A percentile compares a stretch with the other conserved stretches of the same genome.
Evolutionary conservation across 2,113 vertebrate genomes (phyloP).

Genomic region (Peromyscus californicus): DNA sequence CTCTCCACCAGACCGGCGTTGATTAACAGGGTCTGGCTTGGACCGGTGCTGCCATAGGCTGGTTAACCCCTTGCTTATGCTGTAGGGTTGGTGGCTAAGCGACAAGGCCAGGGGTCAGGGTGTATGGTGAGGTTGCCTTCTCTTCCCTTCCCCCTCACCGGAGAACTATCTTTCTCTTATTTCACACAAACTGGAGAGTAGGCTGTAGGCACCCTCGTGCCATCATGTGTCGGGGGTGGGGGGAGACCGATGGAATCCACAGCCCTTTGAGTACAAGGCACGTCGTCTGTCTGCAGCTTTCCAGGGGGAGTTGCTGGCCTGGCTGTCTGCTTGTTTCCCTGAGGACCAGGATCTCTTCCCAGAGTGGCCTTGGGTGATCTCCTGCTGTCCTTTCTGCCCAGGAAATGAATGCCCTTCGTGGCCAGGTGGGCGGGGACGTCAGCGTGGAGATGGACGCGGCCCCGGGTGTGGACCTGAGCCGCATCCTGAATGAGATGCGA

Average conservation of each 20-base stretch:
- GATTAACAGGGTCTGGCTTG: background rate
- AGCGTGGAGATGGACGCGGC: slow-evolving; percentile 87
- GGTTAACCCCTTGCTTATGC: fast-evolving
- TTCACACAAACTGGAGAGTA: fast-evolving
- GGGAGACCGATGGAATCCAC: background rate
- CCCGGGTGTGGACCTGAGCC: slow-evolving; percentile 86
- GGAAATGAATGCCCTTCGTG: slow-evolving; percentile 72
- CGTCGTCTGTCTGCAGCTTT: background rate
- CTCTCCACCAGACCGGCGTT: background rate
- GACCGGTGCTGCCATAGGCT: fast-evolving
- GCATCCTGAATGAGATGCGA: slow-evolving; percentile 87
- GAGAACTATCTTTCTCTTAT: background rate
- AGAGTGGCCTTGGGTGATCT: slow-evolving; percentile 60
- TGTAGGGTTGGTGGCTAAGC: background rate
- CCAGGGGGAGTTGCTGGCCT: background rate
- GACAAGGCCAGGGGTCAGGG: background rate
- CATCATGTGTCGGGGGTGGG: background rate
- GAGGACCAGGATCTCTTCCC: background rate
- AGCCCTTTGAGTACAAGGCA: fast-evolving
- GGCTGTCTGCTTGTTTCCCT: background rate
- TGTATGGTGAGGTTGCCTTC: no score
- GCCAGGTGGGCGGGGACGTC: slow-evolving; percentile 87
- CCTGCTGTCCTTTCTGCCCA: slow-evolving; percentile 79
- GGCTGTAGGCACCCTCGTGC: fast-evolving
- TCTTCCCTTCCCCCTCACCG: fast-evolving